These are phyloP conservation scores for Zaprionus africanus DNA, from an alignment of 1,140 invertebrate species.

Conservation along the genomic window DNA sequence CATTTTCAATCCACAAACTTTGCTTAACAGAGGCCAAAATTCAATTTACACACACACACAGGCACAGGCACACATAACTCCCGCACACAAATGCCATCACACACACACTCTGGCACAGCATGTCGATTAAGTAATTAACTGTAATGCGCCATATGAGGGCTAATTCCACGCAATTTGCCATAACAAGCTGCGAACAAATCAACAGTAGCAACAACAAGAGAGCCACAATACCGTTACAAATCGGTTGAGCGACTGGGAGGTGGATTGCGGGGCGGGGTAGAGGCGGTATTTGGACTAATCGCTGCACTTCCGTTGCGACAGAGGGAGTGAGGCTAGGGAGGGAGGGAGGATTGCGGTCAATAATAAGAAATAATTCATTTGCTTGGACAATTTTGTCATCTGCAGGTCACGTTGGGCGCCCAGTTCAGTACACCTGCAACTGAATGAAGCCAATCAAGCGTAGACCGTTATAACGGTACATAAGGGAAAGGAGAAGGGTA, in stretches of 20 bases:
- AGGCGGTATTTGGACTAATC: constrained; percentile 10
- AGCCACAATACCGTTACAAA: neutral
- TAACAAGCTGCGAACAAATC: constrained; percentile 30
- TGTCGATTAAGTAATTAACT: constrained; percentile 35
- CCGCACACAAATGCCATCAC: neutral
- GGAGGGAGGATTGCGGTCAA: constrained; percentile 8
- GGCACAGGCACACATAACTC: no score
- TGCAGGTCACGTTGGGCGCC: neutral
- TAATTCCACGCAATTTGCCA: constrained; percentile 26
- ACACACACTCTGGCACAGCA: neutral
- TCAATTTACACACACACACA: constrained; percentile 4
- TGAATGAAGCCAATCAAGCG: constrained; percentile 36
- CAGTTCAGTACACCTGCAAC: neutral
- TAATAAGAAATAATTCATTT: constrained; percentile 50
- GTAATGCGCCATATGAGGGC: constrained; percentile 23
- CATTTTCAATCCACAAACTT: constrained; percentile 6
- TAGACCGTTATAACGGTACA: neutral
- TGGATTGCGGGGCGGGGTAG: neutral
- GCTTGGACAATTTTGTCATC: constrained; percentile 32
- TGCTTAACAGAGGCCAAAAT: constrained; percentile 4
- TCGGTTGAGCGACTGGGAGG: neutral
- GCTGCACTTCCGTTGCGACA: constrained; percentile 28
- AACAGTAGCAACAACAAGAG: constrained; percentile 16
- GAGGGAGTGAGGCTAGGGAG: no score
- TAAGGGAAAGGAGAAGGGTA: no score